Percentiles rank a stretch among this genome's conserved stretches.
phyloP scores from a whole-genome alignment of 2,797 vertebrate species.

The Taenioides sp. region DNA sequence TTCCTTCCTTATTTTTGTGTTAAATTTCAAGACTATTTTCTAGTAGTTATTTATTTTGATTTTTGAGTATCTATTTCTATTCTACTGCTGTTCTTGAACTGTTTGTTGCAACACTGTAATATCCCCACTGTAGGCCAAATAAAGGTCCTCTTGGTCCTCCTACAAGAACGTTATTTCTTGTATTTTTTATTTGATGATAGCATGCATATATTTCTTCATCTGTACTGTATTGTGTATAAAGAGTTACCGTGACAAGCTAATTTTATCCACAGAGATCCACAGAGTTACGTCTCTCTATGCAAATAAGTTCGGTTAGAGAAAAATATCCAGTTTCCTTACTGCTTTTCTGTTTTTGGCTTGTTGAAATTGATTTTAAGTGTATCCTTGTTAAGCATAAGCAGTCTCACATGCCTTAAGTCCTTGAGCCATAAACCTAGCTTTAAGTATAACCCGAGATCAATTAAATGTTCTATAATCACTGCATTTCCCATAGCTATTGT shows the following conservation, averaged over 20 bases:
- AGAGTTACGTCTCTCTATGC: background rate
- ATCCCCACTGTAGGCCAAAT: too few relatives aligned
- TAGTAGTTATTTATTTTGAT: too few relatives aligned
- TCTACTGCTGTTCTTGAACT: too few relatives aligned
- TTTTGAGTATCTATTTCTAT: too few relatives aligned
- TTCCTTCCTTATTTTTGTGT: too few relatives aligned
- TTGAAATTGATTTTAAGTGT: background rate
- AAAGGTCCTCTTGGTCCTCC: too few relatives aligned
- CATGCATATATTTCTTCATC: background rate
- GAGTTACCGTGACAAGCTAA: background rate
- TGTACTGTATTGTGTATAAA: background rate
- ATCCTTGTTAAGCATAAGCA: background rate
- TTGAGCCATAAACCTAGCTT: constrained; percentile 38
- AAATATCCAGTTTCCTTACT: background rate
- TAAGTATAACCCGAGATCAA: constrained; percentile 36
- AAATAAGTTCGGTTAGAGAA: background rate
- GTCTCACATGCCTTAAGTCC: constrained; percentile 4
- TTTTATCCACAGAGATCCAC: background rate
- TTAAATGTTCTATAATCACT: constrained; percentile 32
- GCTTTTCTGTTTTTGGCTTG: background rate
- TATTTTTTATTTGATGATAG: too few relatives aligned
- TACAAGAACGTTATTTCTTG: too few relatives aligned
- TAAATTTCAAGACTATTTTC: too few relatives aligned
- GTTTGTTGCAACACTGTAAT: too few relatives aligned
- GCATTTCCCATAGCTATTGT: constrained; percentile 26